Conservation (phyloP, 2,797 vertebrate genomes). For the Iguana delicatissima region DNA sequence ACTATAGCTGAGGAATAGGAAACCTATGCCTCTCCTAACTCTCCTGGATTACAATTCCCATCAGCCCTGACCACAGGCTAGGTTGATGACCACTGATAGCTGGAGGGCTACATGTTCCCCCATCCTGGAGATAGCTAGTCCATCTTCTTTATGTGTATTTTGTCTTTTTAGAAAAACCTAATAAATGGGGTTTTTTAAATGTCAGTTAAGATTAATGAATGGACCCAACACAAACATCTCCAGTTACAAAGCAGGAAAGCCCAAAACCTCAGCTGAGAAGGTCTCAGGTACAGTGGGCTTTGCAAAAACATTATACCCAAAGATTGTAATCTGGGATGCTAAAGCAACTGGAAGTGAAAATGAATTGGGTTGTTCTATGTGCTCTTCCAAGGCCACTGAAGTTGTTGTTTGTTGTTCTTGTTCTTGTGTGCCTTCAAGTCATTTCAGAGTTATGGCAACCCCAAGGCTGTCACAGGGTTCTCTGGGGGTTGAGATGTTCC, state of each 20-base stretch:
- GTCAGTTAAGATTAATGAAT: not conserved
- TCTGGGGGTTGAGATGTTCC: too few species aligned
- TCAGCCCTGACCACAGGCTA: too few species aligned
- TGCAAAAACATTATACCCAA: conserved; percentile 9
- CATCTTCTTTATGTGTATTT: not conserved
- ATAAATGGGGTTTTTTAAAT: not conserved
- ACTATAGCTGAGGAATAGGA: not conserved
- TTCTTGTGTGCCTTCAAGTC: too few species aligned
- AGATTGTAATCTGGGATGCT: not conserved
- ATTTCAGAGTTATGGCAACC: too few species aligned
- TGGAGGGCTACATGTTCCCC: too few species aligned
- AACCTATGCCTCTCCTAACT: too few species aligned
- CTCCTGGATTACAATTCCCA: too few species aligned
- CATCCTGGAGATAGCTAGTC: too few species aligned
- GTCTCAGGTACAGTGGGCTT: not conserved
- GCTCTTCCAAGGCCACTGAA: not conserved
- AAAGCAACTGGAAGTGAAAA: not conserved
- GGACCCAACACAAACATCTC: not conserved
- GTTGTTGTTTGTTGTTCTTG: too few species aligned
- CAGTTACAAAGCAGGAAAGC: not conserved
- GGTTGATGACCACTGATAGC: too few species aligned
- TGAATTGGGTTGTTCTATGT: not conserved
- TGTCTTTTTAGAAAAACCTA: not conserved
- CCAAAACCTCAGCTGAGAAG: not conserved
- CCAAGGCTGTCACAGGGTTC: too few species aligned